Conservation (phyloP, 2,113 vertebrate genomes). For the Cromileptes altivelis region DNA sequence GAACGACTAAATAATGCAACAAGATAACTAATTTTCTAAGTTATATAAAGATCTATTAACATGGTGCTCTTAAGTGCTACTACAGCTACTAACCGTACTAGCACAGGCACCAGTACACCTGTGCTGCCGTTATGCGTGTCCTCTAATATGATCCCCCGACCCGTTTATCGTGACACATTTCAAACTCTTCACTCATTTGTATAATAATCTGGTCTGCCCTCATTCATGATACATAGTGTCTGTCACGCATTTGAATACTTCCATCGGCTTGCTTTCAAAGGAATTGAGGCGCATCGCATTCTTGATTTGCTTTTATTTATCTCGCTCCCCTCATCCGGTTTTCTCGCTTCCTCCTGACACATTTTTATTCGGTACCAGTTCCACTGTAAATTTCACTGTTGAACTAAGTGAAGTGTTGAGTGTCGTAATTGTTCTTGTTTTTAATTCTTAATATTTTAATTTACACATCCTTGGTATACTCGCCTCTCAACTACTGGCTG, state of each 20-base stretch:
- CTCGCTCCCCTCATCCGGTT: constrained; percentile 27
- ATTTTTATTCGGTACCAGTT: constrained; percentile 72
- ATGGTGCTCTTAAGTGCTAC: constrained; percentile 61
- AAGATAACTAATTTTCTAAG: constrained; percentile 37
- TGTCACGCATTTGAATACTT: constrained; percentile 30
- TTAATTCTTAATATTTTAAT: constrained; percentile 81
- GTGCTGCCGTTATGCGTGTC: constrained; percentile 34
- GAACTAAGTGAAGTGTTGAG: constrained; percentile 82
- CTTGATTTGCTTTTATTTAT: constrained; percentile 67
- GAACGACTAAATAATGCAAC: constrained; percentile 13
- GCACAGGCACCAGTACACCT: constrained; percentile 34
- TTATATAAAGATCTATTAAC: constrained; percentile 38
- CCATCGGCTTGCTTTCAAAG: constrained; percentile 55
- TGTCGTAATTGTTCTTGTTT: constrained; percentile 84
- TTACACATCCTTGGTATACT: constrained; percentile 76
- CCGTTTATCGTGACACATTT: constrained; percentile 35
- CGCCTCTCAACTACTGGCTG: constrained; percentile 78
- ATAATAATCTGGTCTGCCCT: constrained; percentile 40
- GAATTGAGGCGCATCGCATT: constrained; percentile 39
- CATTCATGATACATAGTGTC: constrained; percentile 32
- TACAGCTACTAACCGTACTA: constrained; percentile 37
- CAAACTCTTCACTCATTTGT: constrained; percentile 26
- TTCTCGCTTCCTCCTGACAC: constrained; percentile 47
- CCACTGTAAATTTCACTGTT: constrained; percentile 82
- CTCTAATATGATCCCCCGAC: constrained; percentile 25